Evolutionary conservation across 2,797 vertebrate genomes (phyloP).

Genomic region (Linurgus olivaceus): DNA sequence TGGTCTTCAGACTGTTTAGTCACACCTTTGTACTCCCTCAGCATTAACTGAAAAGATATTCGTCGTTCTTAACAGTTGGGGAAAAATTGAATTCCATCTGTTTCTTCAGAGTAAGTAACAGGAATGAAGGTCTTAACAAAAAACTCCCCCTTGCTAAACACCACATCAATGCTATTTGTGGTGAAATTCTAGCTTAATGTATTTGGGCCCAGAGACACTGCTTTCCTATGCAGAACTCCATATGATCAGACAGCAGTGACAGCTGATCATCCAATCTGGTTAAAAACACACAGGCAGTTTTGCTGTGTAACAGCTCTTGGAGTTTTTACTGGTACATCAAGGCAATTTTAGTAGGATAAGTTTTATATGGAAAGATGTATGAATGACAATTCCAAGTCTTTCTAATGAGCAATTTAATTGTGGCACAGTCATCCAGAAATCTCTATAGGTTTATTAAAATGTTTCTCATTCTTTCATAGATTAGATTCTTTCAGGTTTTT

Average conservation of each 20-base stretch:
- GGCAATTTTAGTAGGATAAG: neutral
- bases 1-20: conserved; percentile 3
- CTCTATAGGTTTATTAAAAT: neutral
- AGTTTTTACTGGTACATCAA: neutral
- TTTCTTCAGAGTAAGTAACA: conserved; percentile 31
- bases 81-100: conserved; percentile 36
- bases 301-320: neutral
- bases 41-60: neutral
- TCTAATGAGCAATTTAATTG: neutral
- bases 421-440: neutral
- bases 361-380: neutral
- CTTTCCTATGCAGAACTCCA: conserved; percentile 27
- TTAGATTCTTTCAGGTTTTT: neutral
- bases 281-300: neutral
- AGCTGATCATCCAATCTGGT: conserved; percentile 36
- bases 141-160: neutral
- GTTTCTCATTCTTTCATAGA: neutral
- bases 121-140: neutral
- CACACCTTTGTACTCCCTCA: neutral
- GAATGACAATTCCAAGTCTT: neutral
- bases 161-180: neutral
- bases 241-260: conserved; percentile 21
- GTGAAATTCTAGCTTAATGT: neutral
- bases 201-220: neutral
- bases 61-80: neutral